Evolutionary conservation across 2,888 invertebrate genomes (phyloP), one percentile per base, ranked within the genome.

Genomic region (Anthrax anthrax): DNA sequence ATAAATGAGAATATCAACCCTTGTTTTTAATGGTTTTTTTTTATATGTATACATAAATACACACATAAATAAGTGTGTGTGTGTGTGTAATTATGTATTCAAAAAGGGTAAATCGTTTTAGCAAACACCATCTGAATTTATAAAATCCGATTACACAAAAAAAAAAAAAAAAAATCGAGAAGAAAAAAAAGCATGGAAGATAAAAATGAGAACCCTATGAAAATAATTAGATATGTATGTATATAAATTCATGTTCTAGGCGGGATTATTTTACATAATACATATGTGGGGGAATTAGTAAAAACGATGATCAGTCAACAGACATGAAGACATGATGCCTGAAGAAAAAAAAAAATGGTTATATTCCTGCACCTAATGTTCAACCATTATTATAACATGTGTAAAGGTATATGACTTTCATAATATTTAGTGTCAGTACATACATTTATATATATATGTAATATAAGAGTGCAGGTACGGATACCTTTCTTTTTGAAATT

Each of bases 91-190:
- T 51, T 51, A 50, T 41, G 46, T 51, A 51, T 51, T 51, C 51
- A 23, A 47, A 42, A 48, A 43, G 45, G 49, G 47, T 48, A 44
- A 29, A 38, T 37, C 44, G 18, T 43, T 51, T 48, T 37, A 44
- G 47, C 45, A 46, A 49, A 51, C 51, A 47, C 44, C 39, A 42
- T 47, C 47, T 50, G 50, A 52, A 52, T 52, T 50, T 50, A 52
- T 49, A 50, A 45, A 46, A 37, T 42, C 43, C 46, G 42, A 49
- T 49, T 49, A 49, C 47, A 46, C 8, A 32, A 32, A 32, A 3
- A 12, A 12, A 2, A 32, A 32, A 29, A 29, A 9, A 8, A 8
- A 23, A 6, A 23, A 8, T 6, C 8, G 23, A 4, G 23, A 8
- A 23, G 4, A 6, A 23, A 23, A 23, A 23, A 23, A 6, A 4